Evolutionary conservation across 2,797 vertebrate species (phyloP).

Genomic region (Antrozous pallidus): DNA sequence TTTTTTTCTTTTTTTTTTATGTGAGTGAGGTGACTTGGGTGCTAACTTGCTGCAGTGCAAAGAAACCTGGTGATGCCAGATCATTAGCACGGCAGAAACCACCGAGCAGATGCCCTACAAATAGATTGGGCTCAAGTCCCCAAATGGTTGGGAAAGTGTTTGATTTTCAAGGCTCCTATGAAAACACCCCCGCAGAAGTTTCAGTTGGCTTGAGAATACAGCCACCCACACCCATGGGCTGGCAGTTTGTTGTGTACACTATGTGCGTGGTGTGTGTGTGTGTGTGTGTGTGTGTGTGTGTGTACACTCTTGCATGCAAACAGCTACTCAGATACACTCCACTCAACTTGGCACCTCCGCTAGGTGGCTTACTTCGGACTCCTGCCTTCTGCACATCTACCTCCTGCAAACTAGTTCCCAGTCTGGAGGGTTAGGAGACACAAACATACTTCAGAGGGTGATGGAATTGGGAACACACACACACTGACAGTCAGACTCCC

Average conservation of each 20-base stretch:
- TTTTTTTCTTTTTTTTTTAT: neutral
- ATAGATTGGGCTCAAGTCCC: neutral
- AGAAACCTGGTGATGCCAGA: neutral
- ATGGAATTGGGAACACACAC: neutral
- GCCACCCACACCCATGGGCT: conserved; percentile 20
- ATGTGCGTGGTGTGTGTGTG: neutral
- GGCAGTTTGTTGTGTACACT: neutral
- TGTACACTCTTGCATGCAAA: neutral
- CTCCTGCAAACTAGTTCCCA: neutral
- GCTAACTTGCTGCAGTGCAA: neutral
- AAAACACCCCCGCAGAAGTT: conserved; percentile 38
- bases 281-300: neutral
- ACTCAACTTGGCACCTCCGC: neutral
- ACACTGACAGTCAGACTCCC: neutral
- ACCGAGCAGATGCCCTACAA: neutral
- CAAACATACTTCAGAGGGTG: neutral
- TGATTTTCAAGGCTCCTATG: conserved; percentile 40
- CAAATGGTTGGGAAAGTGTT: neutral
- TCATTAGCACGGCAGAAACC: neutral
- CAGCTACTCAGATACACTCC: neutral
- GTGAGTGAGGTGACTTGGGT: conserved; percentile 4
- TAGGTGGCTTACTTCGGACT: neutral
- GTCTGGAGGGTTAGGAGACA: neutral
- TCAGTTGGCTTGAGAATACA: neutral
- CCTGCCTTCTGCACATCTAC: neutral